Conservation (phyloP, 1,140 invertebrate species). For the Tetramorium parvispinum region DNA sequence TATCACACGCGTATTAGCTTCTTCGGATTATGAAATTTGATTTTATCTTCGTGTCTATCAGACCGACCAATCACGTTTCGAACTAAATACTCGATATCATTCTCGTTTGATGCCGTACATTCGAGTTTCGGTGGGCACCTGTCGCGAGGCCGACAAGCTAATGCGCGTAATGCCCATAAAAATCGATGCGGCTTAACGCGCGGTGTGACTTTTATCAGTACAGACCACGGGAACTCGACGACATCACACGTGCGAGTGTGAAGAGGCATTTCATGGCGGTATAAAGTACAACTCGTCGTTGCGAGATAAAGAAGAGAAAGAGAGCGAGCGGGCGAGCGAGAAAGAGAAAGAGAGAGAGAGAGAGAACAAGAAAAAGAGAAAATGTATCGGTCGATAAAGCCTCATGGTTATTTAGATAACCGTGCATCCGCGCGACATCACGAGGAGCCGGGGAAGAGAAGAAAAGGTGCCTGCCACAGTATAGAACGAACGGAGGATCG, state of each 20-base stretch:
- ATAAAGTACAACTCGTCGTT: constrained; percentile 47
- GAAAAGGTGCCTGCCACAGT: neutral
- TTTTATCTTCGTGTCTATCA: neutral
- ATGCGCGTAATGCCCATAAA: constrained; percentile 46
- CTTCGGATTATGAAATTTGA: neutral
- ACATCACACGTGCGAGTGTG: constrained; percentile 1
- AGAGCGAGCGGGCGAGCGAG: neutral
- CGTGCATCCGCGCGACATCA: constrained; percentile 54
- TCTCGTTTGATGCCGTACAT: neutral
- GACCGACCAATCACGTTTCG: neutral
- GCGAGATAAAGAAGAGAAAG: neutral
- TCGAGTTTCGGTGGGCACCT: neutral
- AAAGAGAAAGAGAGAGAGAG: too few species aligned
- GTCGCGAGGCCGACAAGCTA: constrained; percentile 28
- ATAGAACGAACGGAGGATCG: constrained; percentile 49
- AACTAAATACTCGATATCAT: neutral
- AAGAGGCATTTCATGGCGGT: constrained; percentile 40
- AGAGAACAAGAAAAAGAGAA: constrained; percentile 34
- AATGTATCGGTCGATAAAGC: constrained; percentile 62
- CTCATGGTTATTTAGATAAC: constrained; percentile 66
- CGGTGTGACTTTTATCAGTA: constrained; percentile 32
- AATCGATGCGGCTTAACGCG: constrained; percentile 40
- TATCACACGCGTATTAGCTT: neutral
- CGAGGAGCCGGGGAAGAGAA: constrained; percentile 17
- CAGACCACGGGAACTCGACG: neutral